Base-by-base conservation (phyloP, 2,113 vertebrate genomes). In the Pseudopipra pipra region DNA sequence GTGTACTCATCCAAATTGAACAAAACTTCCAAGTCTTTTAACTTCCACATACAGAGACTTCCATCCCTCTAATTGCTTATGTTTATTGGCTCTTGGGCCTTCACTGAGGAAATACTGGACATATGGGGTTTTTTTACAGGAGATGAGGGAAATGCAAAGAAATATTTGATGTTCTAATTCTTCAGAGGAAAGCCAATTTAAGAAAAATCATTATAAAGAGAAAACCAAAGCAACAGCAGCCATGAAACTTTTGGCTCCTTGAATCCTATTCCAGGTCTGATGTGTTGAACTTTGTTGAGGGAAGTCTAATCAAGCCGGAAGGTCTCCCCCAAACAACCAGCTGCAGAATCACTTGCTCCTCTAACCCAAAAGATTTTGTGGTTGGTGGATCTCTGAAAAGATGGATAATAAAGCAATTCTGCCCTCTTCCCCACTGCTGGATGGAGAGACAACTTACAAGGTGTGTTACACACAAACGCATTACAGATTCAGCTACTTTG, bases 51-150 rank as follows among this genome's bases (percentile, higher is more conserved):
- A 46, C 41, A 75, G 76, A 85, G 52, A 82, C 37, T 94, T 92
- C 73, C 14, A 4, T 79, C n/a, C 37, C 21, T 81, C 77, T 65
- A 41, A 89, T 89, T 92, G 41, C 41, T 65, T 73, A 41, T 49
- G 54, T 75, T 95, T 96, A 93, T 85, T 93, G 85, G 62, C 73
- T 93, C 56, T 87, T 86, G n/a, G 74, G n/a, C 49, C 62, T 86
- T 89, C 11, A 0, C 5, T 73, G 88, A 81, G 74, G 80, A 96
- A 96, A 78, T 65, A 37, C 24, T 75, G 68, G 65, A 84, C 33
- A 30, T 68, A 37, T 77, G 23, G 9, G 49, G 19, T 1, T 33
- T 62, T 89, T 90, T 95, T 86, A 92, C 25, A 79, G 73, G 54
- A 59, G 65, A 68, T 68, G 73, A 75, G 88, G 88, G 90, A 96